Evolutionary conservation across 1,140 invertebrate species (phyloP), one percentile per base, ranked within the genome.

Genomic region (Teleopsis dalmanni): DNA sequence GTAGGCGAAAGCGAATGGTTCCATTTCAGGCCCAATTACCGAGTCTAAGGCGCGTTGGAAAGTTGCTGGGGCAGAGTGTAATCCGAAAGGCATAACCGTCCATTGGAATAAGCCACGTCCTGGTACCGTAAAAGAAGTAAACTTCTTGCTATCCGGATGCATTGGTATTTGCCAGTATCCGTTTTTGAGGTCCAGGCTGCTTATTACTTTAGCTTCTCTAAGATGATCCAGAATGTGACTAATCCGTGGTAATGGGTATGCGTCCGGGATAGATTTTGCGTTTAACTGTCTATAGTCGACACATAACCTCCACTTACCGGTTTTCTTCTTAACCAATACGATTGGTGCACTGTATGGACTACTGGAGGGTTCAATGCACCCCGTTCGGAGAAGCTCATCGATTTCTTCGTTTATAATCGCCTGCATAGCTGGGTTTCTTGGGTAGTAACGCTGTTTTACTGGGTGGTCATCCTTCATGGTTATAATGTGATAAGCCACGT

Each of bases 1-100:
- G 23, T 49, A 49, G 3, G 42, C 47, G 22, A 49, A 49, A 16
- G 42, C 38, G 31, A 41, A 29, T 6, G 71, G 36, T 14, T 51
- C 43, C 1, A 9, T 13, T n/a, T 56, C 27, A 8, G 48, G 53
- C 22, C 51, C 47, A n/a, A 35, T 23, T 27, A 66, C 53, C 4
- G 53, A 18, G 46, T 64, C 60, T n/a, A n/a, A n/a, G n/a, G n/a
- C n/a, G n/a, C n/a, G n/a, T n/a, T n/a, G n/a, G n/a, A n/a, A n/a
- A n/a, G n/a, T n/a, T n/a, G n/a, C n/a, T n/a, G 40, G 38, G 13
- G 37, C 38, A 23, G 41, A 33, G 27, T 38, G 34, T 14, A 42
- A 42, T 7, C 29, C 38, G 11, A 42, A 49, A 35, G 37, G 47
- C 27, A 49, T n/a, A n/a, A n/a, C n/a, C n/a, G n/a, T n/a, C n/a